Conservation (phyloP, 1,140 invertebrate species). For the Bombus pyrosoma region DNA sequence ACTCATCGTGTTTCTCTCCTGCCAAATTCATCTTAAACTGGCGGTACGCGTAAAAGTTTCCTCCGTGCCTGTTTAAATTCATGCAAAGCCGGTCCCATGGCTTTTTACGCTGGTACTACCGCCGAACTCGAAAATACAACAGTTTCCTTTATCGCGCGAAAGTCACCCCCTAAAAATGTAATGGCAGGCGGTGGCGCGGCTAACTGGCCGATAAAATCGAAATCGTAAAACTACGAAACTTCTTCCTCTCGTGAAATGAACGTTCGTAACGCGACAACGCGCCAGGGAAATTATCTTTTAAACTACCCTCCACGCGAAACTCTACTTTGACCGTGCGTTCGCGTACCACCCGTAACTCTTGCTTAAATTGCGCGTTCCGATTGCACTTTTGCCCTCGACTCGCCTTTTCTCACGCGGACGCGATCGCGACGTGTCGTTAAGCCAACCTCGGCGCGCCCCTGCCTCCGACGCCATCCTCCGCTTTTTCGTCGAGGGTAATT, state of each 20-base stretch:
- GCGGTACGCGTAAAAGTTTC: no score
- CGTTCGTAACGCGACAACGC: slow-evolving; percentile 36
- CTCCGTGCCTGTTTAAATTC: no score
- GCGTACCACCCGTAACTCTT: slow-evolving; percentile 9
- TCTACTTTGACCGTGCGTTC: slow-evolving; percentile 31
- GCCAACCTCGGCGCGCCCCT: no score
- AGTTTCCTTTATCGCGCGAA: slow-evolving; percentile 24
- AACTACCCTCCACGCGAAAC: slow-evolving; percentile 53
- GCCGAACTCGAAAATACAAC: background rate
- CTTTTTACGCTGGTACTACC: no score
- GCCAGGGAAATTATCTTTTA: slow-evolving; percentile 59
- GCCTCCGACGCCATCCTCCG: background rate
- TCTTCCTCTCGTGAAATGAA: slow-evolving; percentile 23
- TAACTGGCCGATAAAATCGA: slow-evolving; percentile 41
- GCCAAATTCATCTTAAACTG: no score
- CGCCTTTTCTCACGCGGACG: background rate
- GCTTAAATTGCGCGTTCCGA: slow-evolving; percentile 36
- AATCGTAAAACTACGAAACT: slow-evolving; percentile 44
- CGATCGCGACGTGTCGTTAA: slow-evolving; percentile 30
- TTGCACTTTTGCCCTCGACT: background rate
- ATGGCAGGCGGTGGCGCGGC: background rate
- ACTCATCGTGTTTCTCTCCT: no score
- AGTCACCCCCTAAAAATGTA: slow-evolving; percentile 23
- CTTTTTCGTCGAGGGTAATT: slow-evolving; percentile 7
- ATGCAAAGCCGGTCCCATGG: no score